Percentiles rank a stretch among this genome's conserved stretches.
These are phyloP conservation scores for Hybognathus amarus DNA, from an alignment of 2,797 vertebrate species.

Conservation along the genomic window DNA sequence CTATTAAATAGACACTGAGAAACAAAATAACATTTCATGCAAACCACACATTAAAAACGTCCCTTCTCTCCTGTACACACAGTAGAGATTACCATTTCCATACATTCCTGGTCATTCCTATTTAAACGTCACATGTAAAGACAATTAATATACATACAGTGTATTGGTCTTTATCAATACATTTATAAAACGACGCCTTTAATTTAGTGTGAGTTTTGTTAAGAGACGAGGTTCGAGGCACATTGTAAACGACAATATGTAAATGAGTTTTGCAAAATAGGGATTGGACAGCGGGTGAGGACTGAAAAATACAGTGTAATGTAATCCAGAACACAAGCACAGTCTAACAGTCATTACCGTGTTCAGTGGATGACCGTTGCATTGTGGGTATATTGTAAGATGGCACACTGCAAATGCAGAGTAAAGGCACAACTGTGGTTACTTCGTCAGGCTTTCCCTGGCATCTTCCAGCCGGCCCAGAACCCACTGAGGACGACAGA, in stretches of 20 bases:
- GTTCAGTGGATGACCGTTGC: slow-evolving; percentile 46
- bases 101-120: slow-evolving; percentile 2
- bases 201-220: neutral
- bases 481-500: slow-evolving; percentile 86
- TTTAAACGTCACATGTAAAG: neutral
- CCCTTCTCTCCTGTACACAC: neutral
- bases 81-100: neutral
- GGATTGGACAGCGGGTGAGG: neutral
- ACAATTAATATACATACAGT: slow-evolving; percentile 38
- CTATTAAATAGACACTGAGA: slow-evolving; percentile 5
- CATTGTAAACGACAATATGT: neutral
- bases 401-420: slow-evolving; percentile 69
- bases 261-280: slow-evolving; percentile 45
- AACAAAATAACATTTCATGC: slow-evolving; percentile 53
- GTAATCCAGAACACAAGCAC: slow-evolving; percentile 33
- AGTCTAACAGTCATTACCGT: slow-evolving; percentile 52
- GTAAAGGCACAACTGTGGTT: slow-evolving; percentile 70
- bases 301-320: slow-evolving; percentile 4
- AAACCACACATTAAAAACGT: slow-evolving; percentile 54
- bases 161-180: slow-evolving; percentile 34
- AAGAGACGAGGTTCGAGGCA: neutral
- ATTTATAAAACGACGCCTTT: slow-evolving; percentile 34
- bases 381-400: slow-evolving; percentile 54
- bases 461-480: slow-evolving; percentile 91
- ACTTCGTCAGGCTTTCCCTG: slow-evolving; percentile 85